Evolutionary conservation across 2,888 invertebrate genomes (phyloP).

Genomic region (Harmothoe impar): DNA sequence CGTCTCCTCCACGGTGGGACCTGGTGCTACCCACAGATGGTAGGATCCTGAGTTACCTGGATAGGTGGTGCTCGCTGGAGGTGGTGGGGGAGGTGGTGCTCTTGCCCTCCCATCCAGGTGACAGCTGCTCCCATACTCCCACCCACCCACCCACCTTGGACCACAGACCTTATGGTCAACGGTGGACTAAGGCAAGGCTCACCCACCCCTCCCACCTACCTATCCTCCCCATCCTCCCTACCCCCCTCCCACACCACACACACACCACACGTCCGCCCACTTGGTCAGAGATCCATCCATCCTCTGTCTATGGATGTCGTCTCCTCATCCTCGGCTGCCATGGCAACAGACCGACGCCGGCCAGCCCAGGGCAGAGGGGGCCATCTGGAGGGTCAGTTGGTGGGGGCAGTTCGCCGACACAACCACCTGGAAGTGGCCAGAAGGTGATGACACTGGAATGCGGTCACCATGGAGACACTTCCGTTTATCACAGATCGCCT

Average conservation of each 20-base stretch:
- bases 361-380: not conserved
- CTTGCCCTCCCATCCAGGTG: conserved; percentile 7
- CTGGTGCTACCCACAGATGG: not conserved
- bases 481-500: not conserved
- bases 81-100: not conserved
- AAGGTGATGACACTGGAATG: conserved; percentile 41
- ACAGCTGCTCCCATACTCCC: conserved; percentile 40
- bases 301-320: no score
- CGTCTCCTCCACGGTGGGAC: not conserved
- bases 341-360: conserved; percentile 41
- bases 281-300: no score
- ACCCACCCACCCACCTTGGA: not conserved
- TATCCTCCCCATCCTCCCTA: not conserved
- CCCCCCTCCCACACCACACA: not conserved
- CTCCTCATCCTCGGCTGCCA: conserved; percentile 8
- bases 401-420: not conserved
- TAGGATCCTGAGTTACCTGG: not conserved
- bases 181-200: no score
- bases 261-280: no score
- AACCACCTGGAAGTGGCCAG: conserved; percentile 34
- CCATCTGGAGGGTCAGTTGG: not conserved
- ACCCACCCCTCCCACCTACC: no score
- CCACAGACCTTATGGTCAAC: no score
- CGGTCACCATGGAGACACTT: conserved; percentile 50
- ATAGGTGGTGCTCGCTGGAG: no score